These are phyloP conservation scores for Syrista parreyssii DNA, from an alignment of 2,888 invertebrate species.

Conservation along the genomic window DNA sequence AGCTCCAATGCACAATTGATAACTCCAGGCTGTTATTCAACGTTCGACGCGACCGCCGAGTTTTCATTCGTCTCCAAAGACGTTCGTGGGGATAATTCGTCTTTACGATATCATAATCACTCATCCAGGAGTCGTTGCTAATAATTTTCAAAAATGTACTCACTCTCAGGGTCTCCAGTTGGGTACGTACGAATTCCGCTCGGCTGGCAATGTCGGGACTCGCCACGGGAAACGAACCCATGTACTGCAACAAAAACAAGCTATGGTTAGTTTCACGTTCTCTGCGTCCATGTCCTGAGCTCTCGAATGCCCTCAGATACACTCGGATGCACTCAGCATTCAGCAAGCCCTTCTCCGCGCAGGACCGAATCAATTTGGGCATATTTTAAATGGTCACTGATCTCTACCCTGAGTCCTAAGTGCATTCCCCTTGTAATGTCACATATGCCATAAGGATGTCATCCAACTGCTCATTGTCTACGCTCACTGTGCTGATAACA, in stretches of 20 bases:
- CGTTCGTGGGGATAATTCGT: background rate
- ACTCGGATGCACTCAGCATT: background rate
- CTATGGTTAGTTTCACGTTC: background rate
- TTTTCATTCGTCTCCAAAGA: background rate
- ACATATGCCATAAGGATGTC: background rate
- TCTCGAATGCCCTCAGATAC: background rate
- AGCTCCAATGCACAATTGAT: background rate
- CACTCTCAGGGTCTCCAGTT: slow-evolving; percentile 74
- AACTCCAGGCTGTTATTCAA: background rate
- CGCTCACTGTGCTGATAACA: background rate
- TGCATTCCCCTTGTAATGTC: background rate
- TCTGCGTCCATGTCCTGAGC: background rate
- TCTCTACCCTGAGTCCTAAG: background rate
- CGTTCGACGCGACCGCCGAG: background rate
- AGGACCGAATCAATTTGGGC: slow-evolving; percentile 9
- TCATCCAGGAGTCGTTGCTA: background rate
- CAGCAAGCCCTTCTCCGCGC: background rate
- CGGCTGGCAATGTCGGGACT: slow-evolving; percentile 75
- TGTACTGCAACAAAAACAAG: slow-evolving; percentile 72
- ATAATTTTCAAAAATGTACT: slow-evolving; percentile 44
- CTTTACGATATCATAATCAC: background rate
- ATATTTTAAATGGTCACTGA: slow-evolving; percentile 14
- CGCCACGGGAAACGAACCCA: slow-evolving; percentile 82
- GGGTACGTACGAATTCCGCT: slow-evolving; percentile 74
- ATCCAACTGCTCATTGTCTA: background rate